Base-by-base conservation (phyloP, 2,888 invertebrate genomes). In the Fissipunctia ypsillon region DNA sequence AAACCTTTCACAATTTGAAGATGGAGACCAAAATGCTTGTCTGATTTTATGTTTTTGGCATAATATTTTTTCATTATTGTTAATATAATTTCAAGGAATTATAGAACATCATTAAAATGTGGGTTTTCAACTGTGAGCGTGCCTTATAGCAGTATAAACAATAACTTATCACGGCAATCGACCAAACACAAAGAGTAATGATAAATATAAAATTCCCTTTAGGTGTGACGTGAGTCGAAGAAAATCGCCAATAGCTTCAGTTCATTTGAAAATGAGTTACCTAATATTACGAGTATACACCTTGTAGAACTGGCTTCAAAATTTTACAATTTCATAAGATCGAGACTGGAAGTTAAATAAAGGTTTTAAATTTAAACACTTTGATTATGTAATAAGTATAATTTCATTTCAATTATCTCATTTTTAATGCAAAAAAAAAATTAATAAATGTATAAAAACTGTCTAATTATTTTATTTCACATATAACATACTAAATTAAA, bases 391-490 rank as follows among this genome's bases (percentile, higher is more conserved):
- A 22, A 50, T 19, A 38, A 38, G 28, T 80, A 45, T 64, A 38
- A 48, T 78, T 52, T 41, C 0, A 57, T 16, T 59, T 48, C n/a
- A 48, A 73, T 54, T 45, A 38, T 71, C 59, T 50, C 3, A 43
- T 16, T 48, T 31, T 56, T 16, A 14, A 45, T 25, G n/a, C 28
- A 31, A 31, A 25, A 25, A 38, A 38, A 2, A 14, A 2, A 50
- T 38, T 31, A 76, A 64, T 64, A 80, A 80, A 80, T 38, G 14
- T 57, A 50, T 41, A 41, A 43, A 64, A 52, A 52, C 10, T 52
- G 57, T 50, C 14, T 31, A 19, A 25, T 19, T 72, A 63, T 52
- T 73, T 79, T 52, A 71, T 38, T 80, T 52, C 19, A 35, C 25
- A 0, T 25, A 9, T 2, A 52, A 19, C 38, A 61, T 35, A n/a